A percentile compares a stretch with the other conserved stretches of the same genome.
phyloP scores from a whole-genome alignment of 2,888 invertebrate species.

The Phymatocera aterrima region DNA sequence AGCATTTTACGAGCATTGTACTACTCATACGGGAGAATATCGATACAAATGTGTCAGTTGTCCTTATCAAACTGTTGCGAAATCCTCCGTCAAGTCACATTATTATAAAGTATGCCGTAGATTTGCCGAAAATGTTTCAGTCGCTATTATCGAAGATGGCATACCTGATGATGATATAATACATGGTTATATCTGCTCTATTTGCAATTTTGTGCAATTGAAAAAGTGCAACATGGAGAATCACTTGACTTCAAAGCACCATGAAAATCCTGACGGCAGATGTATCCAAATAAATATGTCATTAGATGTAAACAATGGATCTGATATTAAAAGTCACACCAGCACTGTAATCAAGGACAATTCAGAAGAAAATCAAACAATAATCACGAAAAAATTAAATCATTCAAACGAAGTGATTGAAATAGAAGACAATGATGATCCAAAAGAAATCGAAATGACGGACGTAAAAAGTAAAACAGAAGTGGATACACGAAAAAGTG shows the following conservation, averaged over 20 bases:
- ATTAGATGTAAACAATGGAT: background rate
- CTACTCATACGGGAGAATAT: constrained; percentile 88
- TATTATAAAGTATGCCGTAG: constrained; percentile 68
- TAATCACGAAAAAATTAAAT: background rate
- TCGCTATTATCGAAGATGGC: constrained; percentile 60
- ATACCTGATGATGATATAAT: constrained; percentile 63
- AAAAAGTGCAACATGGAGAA: constrained; percentile 78
- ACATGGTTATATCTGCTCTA: constrained; percentile 81
- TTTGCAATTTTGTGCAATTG: constrained; percentile 86
- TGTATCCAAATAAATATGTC: constrained; percentile 74
- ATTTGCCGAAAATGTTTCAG: constrained; percentile 47
- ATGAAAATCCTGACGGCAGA: constrained; percentile 73
- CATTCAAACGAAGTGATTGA: constrained; percentile 34
- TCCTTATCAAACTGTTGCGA: constrained; percentile 68
- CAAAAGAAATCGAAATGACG: constrained; percentile 19
- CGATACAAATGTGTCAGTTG: constrained; percentile 82
- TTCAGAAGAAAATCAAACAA: background rate
- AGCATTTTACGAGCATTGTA: constrained; percentile 84
- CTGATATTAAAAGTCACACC: background rate
- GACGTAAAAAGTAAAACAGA: constrained; percentile 27
- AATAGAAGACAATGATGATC: constrained; percentile 37
- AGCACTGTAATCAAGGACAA: background rate
- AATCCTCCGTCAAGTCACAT: constrained; percentile 67
- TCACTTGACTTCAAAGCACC: constrained; percentile 79
- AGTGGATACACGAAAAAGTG: constrained; percentile 27